Conservation (phyloP, 2,113 vertebrate genomes). For the Orcinus orca region DNA sequence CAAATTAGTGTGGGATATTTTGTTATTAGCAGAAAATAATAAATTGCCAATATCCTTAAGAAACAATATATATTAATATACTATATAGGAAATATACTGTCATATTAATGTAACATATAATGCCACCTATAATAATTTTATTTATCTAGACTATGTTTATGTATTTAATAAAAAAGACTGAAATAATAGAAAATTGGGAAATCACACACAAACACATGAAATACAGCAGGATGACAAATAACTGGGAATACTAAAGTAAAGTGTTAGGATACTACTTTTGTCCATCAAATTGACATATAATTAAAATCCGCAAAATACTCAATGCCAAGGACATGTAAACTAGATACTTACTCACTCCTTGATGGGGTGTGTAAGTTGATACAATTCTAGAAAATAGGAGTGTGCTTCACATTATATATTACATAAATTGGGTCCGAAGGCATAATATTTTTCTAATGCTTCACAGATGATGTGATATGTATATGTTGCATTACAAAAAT, state of each 20-base stretch:
- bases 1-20: rapidly evolving
- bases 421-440: background rate
- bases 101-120: background rate
- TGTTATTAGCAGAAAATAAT: background rate
- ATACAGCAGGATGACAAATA: background rate
- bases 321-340: background rate
- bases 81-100: background rate
- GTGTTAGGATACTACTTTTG: background rate
- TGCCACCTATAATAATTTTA: background rate
- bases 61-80: background rate
- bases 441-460: background rate
- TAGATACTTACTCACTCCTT: background rate
- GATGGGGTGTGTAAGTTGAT: background rate
- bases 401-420: background rate
- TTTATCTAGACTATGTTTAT: background rate
- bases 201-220: too few relatives aligned
- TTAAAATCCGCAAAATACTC: background rate
- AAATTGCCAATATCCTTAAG: background rate
- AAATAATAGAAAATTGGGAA: background rate
- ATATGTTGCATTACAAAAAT: background rate
- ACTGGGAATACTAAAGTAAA: background rate
- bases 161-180: background rate
- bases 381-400: background rate
- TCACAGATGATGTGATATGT: background rate
- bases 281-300: background rate